phyloP scores from a whole-genome alignment of 2,113 vertebrate genomes.

The Halichoerus grypus region DNA sequence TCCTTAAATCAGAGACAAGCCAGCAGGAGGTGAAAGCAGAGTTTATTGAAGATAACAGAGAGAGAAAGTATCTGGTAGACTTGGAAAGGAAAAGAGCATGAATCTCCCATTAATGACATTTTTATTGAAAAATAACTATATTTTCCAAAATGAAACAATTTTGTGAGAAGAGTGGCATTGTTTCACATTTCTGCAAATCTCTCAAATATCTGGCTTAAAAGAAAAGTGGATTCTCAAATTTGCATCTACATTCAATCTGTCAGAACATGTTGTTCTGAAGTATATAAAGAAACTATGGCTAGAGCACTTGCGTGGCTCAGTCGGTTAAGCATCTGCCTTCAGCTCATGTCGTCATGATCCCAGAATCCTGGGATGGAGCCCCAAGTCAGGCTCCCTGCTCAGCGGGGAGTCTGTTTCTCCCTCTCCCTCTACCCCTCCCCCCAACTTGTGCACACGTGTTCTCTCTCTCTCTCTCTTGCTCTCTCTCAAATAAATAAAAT shows the following conservation, averaged over 20 bases:
- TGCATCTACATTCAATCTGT: not conserved
- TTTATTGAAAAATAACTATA: slow-evolving; percentile 14
- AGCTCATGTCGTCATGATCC: too few species aligned
- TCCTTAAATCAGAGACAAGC: too few species aligned
- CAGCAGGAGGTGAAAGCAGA: too few species aligned
- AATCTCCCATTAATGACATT: not conserved
- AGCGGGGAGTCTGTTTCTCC: not conserved
- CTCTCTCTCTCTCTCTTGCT: too few species aligned
- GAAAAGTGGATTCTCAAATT: not conserved
- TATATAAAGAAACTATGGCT: not conserved
- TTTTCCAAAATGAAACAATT: not conserved
- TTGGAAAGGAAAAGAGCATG: too few species aligned
- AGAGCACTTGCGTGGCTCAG: too few species aligned
- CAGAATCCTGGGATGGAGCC: too few species aligned
- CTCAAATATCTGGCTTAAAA: not conserved
- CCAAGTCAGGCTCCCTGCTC: too few species aligned
- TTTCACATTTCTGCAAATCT: not conserved
- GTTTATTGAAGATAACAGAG: too few species aligned
- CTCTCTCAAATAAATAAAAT: not conserved
- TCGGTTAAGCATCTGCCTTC: too few species aligned
- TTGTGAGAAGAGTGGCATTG: not conserved
- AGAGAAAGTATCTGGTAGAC: too few species aligned
- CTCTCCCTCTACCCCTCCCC: not conserved
- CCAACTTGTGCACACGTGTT: too few species aligned
- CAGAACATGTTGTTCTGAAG: not conserved